Evolutionary conservation across 1,140 invertebrate genomes (phyloP).

Genomic region (Odontomachus brunneus): DNA sequence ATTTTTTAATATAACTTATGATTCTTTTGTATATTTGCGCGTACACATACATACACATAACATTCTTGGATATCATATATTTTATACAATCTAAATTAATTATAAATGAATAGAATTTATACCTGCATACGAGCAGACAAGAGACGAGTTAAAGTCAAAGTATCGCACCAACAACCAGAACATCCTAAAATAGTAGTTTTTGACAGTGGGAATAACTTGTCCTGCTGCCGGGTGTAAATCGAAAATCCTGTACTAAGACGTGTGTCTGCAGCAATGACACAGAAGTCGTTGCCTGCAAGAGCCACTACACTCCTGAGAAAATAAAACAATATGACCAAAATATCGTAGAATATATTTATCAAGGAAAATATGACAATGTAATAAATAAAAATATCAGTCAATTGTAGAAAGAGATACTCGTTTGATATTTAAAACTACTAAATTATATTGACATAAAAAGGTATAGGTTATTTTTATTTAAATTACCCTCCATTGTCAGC

Average conservation of each 20-base stretch:
- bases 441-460: neutral
- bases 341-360: neutral
- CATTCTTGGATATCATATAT: neutral
- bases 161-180: constrained; percentile 99
- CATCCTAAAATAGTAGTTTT: constrained; percentile 94
- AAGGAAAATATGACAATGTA: neutral
- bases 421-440: neutral
- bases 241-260: constrained; percentile 96
- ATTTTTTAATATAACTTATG: constrained; percentile 45
- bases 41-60: no score
- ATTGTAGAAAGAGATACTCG: neutral
- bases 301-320: constrained; percentile 92
- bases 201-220: constrained; percentile 93
- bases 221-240: constrained; percentile 95
- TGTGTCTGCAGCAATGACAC: constrained; percentile 93
- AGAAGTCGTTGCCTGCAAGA: constrained; percentile 93
- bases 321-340: constrained; percentile 31
- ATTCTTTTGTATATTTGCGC: constrained; percentile 19
- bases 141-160: constrained; percentile 95
- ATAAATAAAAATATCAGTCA: constrained; percentile 1
- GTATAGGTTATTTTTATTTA: constrained; percentile 61
- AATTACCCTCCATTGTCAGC: constrained; percentile 91
- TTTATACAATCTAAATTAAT: constrained; percentile 3
- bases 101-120: constrained; percentile 27
- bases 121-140: constrained; percentile 94